These are phyloP conservation scores for Ferdinandea cuprea DNA, from an alignment of 2,888 invertebrate genomes.

Conservation along the genomic window DNA sequence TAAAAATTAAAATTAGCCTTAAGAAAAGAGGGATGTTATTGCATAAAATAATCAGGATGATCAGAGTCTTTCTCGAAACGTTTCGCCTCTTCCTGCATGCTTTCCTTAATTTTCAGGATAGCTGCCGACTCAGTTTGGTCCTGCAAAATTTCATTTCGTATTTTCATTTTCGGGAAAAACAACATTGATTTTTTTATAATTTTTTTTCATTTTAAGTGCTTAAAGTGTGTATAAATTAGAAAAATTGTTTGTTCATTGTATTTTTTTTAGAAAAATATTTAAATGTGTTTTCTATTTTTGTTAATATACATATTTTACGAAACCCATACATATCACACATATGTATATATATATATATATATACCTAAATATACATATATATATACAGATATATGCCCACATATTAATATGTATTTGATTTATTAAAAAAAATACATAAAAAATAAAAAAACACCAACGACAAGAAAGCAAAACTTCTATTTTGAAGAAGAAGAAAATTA, in stretches of 20 bases:
- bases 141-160: conserved; percentile 83
- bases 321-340: conserved; percentile 35
- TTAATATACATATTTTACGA: conserved; percentile 59
- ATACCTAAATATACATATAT: conserved; percentile 26
- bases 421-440: conserved; percentile 40
- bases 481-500: conserved; percentile 57
- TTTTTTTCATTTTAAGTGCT: conserved; percentile 57
- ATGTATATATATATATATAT: conserved; percentile 23
- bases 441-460: conserved; percentile 68
- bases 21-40: conserved; percentile 85
- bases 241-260: conserved; percentile 32
- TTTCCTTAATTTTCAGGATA: conserved; percentile 99
- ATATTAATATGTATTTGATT: conserved; percentile 42
- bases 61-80: conserved; percentile 99
- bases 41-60: conserved; percentile 98
- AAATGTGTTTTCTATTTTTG: conserved; percentile 53
- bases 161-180: conserved; percentile 72
- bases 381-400: conserved; percentile 12
- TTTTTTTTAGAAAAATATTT: conserved; percentile 21
- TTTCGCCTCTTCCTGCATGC: conserved; percentile 99
- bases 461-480: conserved; percentile 70
- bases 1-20: conserved; percentile 80
- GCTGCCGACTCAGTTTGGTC: conserved; percentile 99
- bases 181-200: conserved; percentile 69
- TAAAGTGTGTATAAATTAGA: conserved; percentile 53